Conservation (phyloP, 2,888 invertebrate genomes). For the Dicranocentrus wangi region DNA sequence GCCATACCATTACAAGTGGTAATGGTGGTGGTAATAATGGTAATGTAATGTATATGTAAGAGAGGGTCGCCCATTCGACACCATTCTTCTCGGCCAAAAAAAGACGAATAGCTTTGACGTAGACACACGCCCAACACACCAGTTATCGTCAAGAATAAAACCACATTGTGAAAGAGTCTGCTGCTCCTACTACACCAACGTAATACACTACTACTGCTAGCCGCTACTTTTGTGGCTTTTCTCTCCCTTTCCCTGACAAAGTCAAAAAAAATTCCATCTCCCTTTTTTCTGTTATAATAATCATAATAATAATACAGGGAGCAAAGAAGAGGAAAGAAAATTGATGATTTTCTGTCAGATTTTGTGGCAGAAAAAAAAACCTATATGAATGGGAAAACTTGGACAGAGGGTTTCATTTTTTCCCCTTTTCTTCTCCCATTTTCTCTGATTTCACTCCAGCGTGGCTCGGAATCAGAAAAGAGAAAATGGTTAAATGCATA, state of each 20-base stretch:
- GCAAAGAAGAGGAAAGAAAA: constrained; percentile 54
- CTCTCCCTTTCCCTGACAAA: constrained; percentile 60
- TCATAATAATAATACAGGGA: constrained; percentile 60
- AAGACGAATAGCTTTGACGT: constrained; percentile 36
- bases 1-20: too few species aligned
- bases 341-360: constrained; percentile 67
- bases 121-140: too few species aligned
- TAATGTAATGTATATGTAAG: constrained; percentile 1
- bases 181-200: too few species aligned
- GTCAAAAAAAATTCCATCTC: constrained; percentile 55
- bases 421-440: constrained; percentile 35
- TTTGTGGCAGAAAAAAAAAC: constrained; percentile 62
- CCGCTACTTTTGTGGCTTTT: constrained; percentile 59
- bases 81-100: constrained; percentile 21
- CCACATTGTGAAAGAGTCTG: too few species aligned
- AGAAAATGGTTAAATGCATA: constrained; percentile 50
- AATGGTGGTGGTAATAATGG: constrained; percentile 52
- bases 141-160: too few species aligned
- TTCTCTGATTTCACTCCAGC: constrained; percentile 49
- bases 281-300: constrained; percentile 58
- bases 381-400: constrained; percentile 69
- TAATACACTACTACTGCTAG: too few species aligned
- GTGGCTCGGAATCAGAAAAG: constrained; percentile 17
- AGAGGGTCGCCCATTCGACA: constrained; percentile 57
- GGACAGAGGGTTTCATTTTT: constrained; percentile 67